A percentile compares a stretch with the other conserved stretches of the same genome.
These are phyloP conservation scores for Parauchenoglanis punctatus DNA, from an alignment of 2,797 vertebrate genomes.

Conservation along the genomic window DNA sequence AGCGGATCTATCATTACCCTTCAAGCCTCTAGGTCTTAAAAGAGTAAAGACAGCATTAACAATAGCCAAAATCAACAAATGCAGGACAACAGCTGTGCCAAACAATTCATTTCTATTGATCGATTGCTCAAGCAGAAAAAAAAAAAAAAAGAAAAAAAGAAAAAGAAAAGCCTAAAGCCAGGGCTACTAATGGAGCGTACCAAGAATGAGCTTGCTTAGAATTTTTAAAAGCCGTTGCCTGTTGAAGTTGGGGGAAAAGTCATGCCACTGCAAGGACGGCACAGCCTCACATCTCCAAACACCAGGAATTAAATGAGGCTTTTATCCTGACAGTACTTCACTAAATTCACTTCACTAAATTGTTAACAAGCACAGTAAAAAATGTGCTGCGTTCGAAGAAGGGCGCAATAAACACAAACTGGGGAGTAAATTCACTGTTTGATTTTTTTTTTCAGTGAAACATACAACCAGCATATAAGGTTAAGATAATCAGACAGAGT, in stretches of 20 bases:
- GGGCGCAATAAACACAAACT: not conserved
- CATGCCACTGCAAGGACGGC: not conserved
- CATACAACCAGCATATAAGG: not conserved
- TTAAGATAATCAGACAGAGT: not conserved
- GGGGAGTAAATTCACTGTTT: not conserved
- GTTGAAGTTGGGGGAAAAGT: slow-evolving; percentile 26
- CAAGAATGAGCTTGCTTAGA: slow-evolving; percentile 11
- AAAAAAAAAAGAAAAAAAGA: not conserved
- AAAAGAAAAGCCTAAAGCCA: slow-evolving; percentile 1
- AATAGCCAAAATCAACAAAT: slow-evolving; percentile 28
- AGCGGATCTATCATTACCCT: slow-evolving; percentile 13
- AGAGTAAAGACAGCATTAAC: slow-evolving; percentile 35
- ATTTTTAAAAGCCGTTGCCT: slow-evolving; percentile 19
- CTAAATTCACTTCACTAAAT: not conserved
- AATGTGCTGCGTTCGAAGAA: not conserved
- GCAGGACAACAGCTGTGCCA: slow-evolving; percentile 26
- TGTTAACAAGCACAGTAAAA: slow-evolving; percentile 1
- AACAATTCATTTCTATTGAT: slow-evolving; percentile 35
- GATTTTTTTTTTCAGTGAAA: not conserved
- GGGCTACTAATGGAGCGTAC: slow-evolving; percentile 28
- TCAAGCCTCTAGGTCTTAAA: slow-evolving; percentile 31
- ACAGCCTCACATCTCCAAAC: not conserved
- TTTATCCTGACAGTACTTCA: slow-evolving; percentile 15
- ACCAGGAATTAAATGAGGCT: slow-evolving; percentile 24
- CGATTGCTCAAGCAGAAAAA: slow-evolving; percentile 3